Evolutionary conservation across 2,797 vertebrate genomes (phyloP).

Genomic region (Megalops cyprinoides): DNA sequence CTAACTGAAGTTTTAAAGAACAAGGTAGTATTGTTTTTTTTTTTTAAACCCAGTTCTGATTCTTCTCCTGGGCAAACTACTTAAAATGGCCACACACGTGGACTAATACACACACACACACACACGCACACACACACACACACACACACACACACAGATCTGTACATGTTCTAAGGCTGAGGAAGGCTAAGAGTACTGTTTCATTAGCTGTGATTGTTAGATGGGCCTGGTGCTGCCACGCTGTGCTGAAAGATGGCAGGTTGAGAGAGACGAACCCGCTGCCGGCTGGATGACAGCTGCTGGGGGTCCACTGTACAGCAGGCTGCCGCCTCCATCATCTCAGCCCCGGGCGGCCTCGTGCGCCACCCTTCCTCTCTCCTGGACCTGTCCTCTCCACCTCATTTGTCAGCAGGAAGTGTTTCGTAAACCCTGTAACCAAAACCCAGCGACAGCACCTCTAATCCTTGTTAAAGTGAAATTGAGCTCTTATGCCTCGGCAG

Average conservation of each 20-base stretch:
- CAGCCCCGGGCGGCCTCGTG: not conserved
- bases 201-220: slow-evolving; percentile 10
- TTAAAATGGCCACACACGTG: not conserved
- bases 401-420: slow-evolving; percentile 11
- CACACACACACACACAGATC: slow-evolving; percentile 20
- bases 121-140: not conserved
- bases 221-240: not conserved
- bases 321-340: too few species aligned
- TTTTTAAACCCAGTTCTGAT: not conserved
- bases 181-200: slow-evolving; percentile 6
- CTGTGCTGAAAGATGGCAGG: slow-evolving; percentile 10
- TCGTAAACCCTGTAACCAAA: slow-evolving; percentile 38
- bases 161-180: slow-evolving; percentile 1
- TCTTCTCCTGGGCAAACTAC: not conserved
- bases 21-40: not conserved
- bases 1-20: not conserved
- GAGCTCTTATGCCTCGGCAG: slow-evolving; percentile 65
- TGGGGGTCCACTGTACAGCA: not conserved
- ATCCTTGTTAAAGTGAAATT: slow-evolving; percentile 73
- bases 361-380: not conserved
- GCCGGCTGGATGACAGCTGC: slow-evolving; percentile 1
- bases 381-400: not conserved
- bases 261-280: slow-evolving; percentile 9
- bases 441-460: slow-evolving; percentile 48
- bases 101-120: not conserved